phyloP scores from a whole-genome alignment of 2,888 invertebrate genomes.

The Rhorus exstirpatorius region DNA sequence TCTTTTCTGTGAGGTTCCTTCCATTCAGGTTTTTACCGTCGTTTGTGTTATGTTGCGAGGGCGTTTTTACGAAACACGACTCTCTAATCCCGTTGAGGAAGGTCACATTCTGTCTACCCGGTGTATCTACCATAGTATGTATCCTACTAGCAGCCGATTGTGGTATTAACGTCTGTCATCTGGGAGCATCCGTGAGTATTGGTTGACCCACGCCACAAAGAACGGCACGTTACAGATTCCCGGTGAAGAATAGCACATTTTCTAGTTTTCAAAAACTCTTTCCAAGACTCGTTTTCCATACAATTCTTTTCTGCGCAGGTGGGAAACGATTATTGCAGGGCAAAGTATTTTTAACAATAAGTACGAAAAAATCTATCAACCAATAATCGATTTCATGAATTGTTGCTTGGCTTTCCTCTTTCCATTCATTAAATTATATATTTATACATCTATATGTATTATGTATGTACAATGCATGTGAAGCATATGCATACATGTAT shows the following conservation, averaged over 20 bases:
- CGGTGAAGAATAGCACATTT: no score
- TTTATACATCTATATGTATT: neutral
- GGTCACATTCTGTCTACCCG: conserved; percentile 47
- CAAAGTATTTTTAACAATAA: neutral
- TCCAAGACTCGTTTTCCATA: no score
- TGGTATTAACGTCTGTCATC: no score
- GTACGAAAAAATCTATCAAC: neutral
- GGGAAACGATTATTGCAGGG: no score
- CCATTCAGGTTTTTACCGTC: conserved; percentile 50
- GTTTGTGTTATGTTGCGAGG: conserved; percentile 35
- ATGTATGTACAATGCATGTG: neutral
- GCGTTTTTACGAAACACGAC: conserved; percentile 49
- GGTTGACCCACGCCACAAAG: no score
- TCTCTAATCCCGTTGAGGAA: conserved; percentile 50
- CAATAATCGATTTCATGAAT: conserved; percentile 18
- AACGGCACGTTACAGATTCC: no score
- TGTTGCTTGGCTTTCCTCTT: conserved; percentile 9
- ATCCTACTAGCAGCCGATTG: neutral
- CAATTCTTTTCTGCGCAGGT: no score
- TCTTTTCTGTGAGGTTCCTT: conserved; percentile 21
- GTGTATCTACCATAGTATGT: neutral
- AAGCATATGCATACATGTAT: neutral
- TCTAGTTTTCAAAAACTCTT: no score
- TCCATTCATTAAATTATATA: conserved; percentile 9
- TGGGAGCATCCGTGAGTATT: neutral